Evolutionary conservation across 2,888 invertebrate genomes (phyloP), one percentile per base, ranked within the genome.

Genomic region (Agrotis segetum): DNA sequence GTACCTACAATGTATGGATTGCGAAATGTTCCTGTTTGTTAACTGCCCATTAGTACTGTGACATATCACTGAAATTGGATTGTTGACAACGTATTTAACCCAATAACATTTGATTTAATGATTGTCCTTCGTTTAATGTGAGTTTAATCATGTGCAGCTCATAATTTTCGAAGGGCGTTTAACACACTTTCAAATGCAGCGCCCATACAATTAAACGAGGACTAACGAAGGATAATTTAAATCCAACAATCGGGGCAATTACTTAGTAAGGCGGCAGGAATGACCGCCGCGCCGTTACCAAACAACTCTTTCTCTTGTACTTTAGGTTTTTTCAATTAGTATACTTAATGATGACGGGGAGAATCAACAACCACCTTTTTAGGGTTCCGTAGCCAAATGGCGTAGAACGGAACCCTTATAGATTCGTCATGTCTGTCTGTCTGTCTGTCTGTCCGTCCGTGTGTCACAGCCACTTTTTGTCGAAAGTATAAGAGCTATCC

Each of bases 81-180:
- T 67, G 44, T 52, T 65, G 52, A 74, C 70, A 83, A 68, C 44
- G 65, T 63, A 76, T 73, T 73, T 71, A 76, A 83, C 71, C 75
- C 55, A 82, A 47, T 80, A 68, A 77, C 47, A 80, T 72, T 71
- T 83, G 81, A 80, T 83, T 83, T 81, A 83, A 67, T 68, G 49
- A 29, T 53, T 13, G 74, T 74, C 59, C 65, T 71, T 67, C 69
- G n/a, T 65, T 44, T 68, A 64, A 58, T 65, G 68, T 24, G 40
- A 64, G 55, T 62, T 77, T 61, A 70, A 61, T 70, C 14, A 66
- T 70, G 19, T 46, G 21, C 58, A 69, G n/a, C 59, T 66, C 7
- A 61, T 67, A 46, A 24, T 52, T 73, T 50, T 34, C 58, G 46
- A 74, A 79, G 62, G 67, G 67, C 49, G 47, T 79, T 44, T 3